phyloP scores from a whole-genome alignment of 2,888 invertebrate genomes.

The Pseudanteris insignis region DNA sequence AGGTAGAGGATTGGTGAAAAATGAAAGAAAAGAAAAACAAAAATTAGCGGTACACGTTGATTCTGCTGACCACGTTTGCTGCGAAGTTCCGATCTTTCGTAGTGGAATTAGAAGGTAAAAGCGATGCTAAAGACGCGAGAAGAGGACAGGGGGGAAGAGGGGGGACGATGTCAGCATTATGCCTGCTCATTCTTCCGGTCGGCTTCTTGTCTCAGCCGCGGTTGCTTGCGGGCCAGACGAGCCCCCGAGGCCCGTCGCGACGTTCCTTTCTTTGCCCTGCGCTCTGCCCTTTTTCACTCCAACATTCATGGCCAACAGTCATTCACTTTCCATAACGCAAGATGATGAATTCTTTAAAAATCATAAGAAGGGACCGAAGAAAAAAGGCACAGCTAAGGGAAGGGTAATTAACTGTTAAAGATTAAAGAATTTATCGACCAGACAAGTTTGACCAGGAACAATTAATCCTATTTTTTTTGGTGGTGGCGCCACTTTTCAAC shows the following conservation, averaged over 20 bases:
- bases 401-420: too few species aligned
- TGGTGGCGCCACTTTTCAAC: too few species aligned
- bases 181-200: constrained; percentile 41
- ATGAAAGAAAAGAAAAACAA: constrained; percentile 1
- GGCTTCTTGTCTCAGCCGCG: constrained; percentile 32
- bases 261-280: constrained; percentile 17
- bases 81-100: constrained; percentile 47
- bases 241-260: constrained; percentile 34
- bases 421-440: too few species aligned
- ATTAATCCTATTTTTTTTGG: too few species aligned
- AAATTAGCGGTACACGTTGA: constrained; percentile 44
- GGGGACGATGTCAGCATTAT: constrained; percentile 22
- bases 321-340: constrained; percentile 20
- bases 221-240: constrained; percentile 27
- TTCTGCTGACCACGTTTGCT: constrained; percentile 48
- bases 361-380: too few species aligned
- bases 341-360: constrained; percentile 24
- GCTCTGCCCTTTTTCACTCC: constrained; percentile 6
- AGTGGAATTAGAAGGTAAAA: too few species aligned
- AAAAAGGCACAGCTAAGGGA: too few species aligned
- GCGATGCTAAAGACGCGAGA: too few species aligned
- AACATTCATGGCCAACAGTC: constrained; percentile 1
- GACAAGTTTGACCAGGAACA: too few species aligned
- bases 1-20: too few species aligned
- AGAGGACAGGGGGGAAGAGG: not conserved